Conservation (phyloP, 2,888 invertebrate genomes). For the Philereme vetulata region DNA sequence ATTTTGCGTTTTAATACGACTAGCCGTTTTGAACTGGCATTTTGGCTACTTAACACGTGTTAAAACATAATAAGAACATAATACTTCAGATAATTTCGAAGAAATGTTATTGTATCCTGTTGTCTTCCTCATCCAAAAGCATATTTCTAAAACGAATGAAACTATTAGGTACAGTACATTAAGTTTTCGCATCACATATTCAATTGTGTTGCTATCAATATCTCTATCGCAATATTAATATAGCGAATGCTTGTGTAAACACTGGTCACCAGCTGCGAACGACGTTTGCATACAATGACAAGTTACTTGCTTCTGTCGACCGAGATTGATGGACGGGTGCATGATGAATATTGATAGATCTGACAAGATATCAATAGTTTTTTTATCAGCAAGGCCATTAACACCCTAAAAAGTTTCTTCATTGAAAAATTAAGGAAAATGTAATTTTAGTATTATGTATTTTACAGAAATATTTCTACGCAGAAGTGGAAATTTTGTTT, state of each 20-base stretch:
- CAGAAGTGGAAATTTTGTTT: too few species aligned
- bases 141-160: too few species aligned
- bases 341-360: conserved; percentile 7
- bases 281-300: conserved; percentile 78
- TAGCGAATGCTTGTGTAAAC: conserved; percentile 45
- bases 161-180: not conserved
- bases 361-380: not conserved
- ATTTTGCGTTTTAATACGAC: too few species aligned
- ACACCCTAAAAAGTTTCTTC: too few species aligned
- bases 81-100: too few species aligned
- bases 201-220: conserved; percentile 3
- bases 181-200: conserved; percentile 1
- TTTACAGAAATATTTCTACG: too few species aligned
- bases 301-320: conserved; percentile 59
- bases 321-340: conserved; percentile 13
- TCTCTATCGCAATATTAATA: conserved; percentile 7
- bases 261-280: conserved; percentile 14
- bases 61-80: too few species aligned
- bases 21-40: too few species aligned
- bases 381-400: too few species aligned
- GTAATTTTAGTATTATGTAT: not conserved
- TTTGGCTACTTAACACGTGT: too few species aligned
- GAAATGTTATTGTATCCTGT: too few species aligned
- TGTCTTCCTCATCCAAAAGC: too few species aligned
- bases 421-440: not conserved